Base-by-base conservation (phyloP, 2,888 invertebrate genomes). In the Bellardia pandia region DNA sequence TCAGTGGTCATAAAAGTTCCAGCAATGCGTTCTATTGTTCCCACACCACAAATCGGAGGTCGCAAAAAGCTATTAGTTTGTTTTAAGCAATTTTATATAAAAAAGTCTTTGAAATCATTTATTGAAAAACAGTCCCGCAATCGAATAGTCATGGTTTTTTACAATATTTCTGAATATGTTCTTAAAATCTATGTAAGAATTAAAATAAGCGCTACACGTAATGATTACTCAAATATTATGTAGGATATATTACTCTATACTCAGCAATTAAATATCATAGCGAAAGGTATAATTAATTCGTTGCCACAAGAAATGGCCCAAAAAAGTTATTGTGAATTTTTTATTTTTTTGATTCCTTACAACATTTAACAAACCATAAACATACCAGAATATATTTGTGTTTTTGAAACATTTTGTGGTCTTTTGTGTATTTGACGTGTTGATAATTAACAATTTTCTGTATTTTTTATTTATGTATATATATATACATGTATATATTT, bases 371-470 rank as follows among this genome's bases (percentile, higher is more conserved):
- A 81, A 84, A 87, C 81, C 80, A 81, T 75, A 79, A 79, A 83
- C 76, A 76, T 85, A 76, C 81, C 84, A 81, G 68, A 56, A 86
- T 88, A 86, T 84, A 78, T 85, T 80, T 85, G 69, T 85, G 71
- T 85, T 79, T 89, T 86, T 83, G 85, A 89, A 79, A 85, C 85
- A 79, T 88, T 89, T 89, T 89, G 90, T 88, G 90, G 89, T 89
- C 90, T 92, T 92, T 92, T 92, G 92, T 92, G 92, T 91, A 92
- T 91, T 92, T 92, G 92, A 92, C 92, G 91, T 90, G 91, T 89
- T 90, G 91, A 91, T 92, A 92, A 92, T 92, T 92, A 92, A 91
- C 90, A 91, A 92, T 88, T 89, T 88, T 89, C 56, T 45, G 33
- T 62, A n/a, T 53, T 42, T 56, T 16, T 78, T 48, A 7, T 16